Percentiles rank a stretch among this genome's conserved stretches.
Evolutionary conservation across 2,888 invertebrate species (phyloP).

Genomic region (Digitonthophagus gazella): DNA sequence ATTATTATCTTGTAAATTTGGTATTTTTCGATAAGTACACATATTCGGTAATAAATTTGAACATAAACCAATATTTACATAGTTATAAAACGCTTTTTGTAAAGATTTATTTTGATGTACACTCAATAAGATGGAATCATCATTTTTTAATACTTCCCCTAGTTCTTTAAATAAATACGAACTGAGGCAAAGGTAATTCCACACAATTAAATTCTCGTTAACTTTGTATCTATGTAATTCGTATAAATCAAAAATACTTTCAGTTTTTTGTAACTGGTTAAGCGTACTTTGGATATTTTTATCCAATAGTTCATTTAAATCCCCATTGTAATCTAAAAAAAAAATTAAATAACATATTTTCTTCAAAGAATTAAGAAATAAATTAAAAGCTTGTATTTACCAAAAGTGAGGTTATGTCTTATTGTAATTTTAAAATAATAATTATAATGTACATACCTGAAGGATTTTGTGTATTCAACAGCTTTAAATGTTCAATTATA

Average conservation of each 20-base stretch:
- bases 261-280: conserved; percentile 18
- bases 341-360: too few species aligned
- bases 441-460: conserved; percentile 28
- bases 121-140: conserved; percentile 55
- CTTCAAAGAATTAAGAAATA: too few species aligned
- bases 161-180: conserved; percentile 51
- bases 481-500: conserved; percentile 34
- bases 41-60: conserved; percentile 61
- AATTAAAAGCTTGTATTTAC: neutral
- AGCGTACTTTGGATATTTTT: conserved; percentile 36
- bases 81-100: conserved; percentile 60
- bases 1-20: conserved; percentile 41
- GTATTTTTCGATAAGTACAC: conserved; percentile 30
- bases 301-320: conserved; percentile 39
- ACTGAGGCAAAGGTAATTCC: conserved; percentile 52
- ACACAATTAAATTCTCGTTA: conserved; percentile 40
- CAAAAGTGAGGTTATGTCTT: conserved; percentile 7
- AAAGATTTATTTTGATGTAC: conserved; percentile 66
- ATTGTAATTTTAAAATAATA: neutral
- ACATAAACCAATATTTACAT: conserved; percentile 65
- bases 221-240: conserved; percentile 26
- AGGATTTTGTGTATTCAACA: conserved; percentile 33
- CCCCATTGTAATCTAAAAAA: conserved; percentile 37
- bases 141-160: conserved; percentile 30
- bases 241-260: neutral